phyloP scores from a whole-genome alignment of 2,113 vertebrate genomes.

The Hemichromis elongatus region DNA sequence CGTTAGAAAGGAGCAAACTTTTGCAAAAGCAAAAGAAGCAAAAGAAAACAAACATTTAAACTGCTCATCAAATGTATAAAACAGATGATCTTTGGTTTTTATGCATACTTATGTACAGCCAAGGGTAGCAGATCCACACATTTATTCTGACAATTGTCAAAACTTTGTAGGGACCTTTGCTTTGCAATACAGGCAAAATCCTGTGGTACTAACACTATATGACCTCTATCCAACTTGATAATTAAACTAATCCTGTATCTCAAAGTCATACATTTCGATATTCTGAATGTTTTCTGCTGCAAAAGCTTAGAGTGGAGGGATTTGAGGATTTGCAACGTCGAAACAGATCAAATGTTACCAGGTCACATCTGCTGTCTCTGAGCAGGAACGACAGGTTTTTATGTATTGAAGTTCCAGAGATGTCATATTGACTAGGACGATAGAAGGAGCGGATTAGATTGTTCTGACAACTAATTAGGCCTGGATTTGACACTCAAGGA shows the following conservation, averaged over 20 bases:
- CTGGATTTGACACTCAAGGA: conserved; percentile 41
- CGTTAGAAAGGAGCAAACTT: not conserved
- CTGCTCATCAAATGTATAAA: not conserved
- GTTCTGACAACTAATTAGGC: conserved; percentile 65
- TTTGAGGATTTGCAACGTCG: conserved; percentile 9
- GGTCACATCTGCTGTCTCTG: not conserved
- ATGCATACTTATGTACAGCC: not conserved
- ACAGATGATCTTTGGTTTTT: not conserved
- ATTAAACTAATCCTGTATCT: not conserved
- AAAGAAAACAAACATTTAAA: not conserved
- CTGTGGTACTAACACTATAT: not conserved
- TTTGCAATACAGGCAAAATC: not conserved
- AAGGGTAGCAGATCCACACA: not conserved
- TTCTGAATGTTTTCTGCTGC: not conserved
- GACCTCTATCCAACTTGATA: not conserved
- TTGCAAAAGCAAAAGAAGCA: not conserved
- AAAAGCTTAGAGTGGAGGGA: not conserved
- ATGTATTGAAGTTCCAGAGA: conserved; percentile 23
- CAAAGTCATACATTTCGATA: not conserved
- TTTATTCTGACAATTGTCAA: not conserved
- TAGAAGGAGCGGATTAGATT: conserved; percentile 46
- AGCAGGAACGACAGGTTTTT: not conserved
- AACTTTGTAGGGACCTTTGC: not conserved
- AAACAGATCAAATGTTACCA: conserved; percentile 12
- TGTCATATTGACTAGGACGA: conserved; percentile 28